Conservation (phyloP, 2,888 invertebrate species). For the Myopa tessellatipennis region DNA sequence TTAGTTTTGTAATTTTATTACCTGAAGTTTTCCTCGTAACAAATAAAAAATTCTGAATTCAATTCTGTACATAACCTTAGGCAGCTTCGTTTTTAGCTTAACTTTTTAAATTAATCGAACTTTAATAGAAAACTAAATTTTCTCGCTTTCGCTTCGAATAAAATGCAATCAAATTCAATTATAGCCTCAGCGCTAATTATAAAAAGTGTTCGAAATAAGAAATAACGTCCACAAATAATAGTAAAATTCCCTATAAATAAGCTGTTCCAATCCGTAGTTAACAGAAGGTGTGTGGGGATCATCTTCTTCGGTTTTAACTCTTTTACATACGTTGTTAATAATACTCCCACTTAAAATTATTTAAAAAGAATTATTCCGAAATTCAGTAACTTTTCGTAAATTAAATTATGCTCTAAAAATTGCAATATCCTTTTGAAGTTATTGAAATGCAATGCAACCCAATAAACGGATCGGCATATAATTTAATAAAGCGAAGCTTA, state of each 20-base stretch:
- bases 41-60: no score
- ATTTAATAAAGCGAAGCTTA: slow-evolving; percentile 7
- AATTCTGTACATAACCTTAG: no score
- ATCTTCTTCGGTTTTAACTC: background rate
- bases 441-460: background rate
- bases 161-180: background rate
- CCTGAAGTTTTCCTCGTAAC: no score
- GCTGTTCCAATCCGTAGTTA: no score
- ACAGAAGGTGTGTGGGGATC: no score
- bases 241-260: background rate
- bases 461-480: background rate
- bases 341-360: slow-evolving; percentile 27
- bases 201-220: background rate
- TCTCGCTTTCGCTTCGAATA: background rate
- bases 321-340: slow-evolving; percentile 22
- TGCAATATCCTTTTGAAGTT: slow-evolving; percentile 28
- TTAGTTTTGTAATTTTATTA: no score
- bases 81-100: no score
- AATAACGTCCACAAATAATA: background rate
- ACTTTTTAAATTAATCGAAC: no score
- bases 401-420: slow-evolving; percentile 50
- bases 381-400: slow-evolving; percentile 46
- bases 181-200: no score
- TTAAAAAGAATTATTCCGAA: slow-evolving; percentile 2
- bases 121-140: background rate